These are phyloP conservation scores for Chloropsis cyanopogon DNA, from an alignment of 2,113 vertebrate genomes.

Conservation along the genomic window DNA sequence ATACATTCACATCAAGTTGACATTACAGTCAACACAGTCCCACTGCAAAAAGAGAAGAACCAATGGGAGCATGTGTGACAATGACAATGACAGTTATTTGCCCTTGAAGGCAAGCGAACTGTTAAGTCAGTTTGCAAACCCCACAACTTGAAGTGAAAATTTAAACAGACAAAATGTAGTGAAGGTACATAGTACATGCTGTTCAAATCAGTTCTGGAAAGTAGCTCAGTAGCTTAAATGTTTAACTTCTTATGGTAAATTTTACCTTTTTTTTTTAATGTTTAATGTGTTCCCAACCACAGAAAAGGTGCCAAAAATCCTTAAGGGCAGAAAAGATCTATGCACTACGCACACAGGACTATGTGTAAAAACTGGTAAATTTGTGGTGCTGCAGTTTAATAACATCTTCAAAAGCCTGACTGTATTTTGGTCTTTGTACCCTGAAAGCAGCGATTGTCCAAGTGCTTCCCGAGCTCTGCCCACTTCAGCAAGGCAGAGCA, in stretches of 20 bases:
- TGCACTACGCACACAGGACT: background rate
- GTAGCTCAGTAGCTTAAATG: background rate
- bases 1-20: background rate
- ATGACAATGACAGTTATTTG: background rate
- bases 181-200: background rate
- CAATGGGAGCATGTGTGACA: fast-evolving
- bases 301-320: background rate
- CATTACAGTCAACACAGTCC: background rate
- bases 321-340: background rate
- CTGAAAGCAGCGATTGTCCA: fast-evolving
- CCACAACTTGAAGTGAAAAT: background rate
- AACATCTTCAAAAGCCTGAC: background rate
- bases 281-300: background rate
- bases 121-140: background rate
- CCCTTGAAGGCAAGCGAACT: background rate
- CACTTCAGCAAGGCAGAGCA: background rate
- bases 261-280: background rate
- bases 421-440: background rate
- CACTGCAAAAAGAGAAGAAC: background rate
- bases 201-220: background rate
- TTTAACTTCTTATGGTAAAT: constrained; percentile 19
- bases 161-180: background rate
- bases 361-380: background rate
- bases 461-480: background rate
- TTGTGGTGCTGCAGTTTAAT: background rate